Evolutionary conservation across 2,888 invertebrate genomes (phyloP).

Genomic region (Phania funesta): DNA sequence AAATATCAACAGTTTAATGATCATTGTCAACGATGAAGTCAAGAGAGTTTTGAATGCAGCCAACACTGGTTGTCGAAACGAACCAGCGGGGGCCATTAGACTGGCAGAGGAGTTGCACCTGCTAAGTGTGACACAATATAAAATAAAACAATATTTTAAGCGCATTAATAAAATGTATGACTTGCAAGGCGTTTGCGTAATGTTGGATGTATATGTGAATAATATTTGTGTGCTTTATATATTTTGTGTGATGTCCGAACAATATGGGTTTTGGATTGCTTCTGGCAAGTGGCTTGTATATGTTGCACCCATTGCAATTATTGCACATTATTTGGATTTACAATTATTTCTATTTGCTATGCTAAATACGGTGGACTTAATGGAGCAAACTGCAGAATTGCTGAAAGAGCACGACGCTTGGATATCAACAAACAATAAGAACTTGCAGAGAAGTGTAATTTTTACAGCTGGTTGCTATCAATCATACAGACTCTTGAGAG

Average conservation of each 20-base stretch:
- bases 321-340: not conserved
- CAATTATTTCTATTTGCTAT: not conserved
- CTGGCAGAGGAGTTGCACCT: not conserved
- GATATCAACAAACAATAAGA: not conserved
- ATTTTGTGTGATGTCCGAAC: not conserved
- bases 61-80: not conserved
- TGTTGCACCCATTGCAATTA: not conserved
- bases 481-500: no score
- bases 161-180: not conserved
- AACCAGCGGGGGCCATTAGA: not conserved
- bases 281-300: not conserved
- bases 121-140: not conserved
- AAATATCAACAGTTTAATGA: slow-evolving; percentile 23
- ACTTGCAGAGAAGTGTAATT: not conserved
- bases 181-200: not conserved
- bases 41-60: slow-evolving; percentile 7
- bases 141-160: not conserved
- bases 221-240: not conserved
- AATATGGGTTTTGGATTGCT: not conserved
- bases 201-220: not conserved
- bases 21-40: slow-evolving; percentile 31
- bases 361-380: not conserved
- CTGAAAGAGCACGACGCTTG: not conserved
- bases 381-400: not conserved
- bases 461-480: not conserved